A percentile compares a stretch with the other conserved stretches of the same genome.
Conservation (phyloP, 2,113 vertebrate genomes). For the Spilogale gracilis region DNA sequence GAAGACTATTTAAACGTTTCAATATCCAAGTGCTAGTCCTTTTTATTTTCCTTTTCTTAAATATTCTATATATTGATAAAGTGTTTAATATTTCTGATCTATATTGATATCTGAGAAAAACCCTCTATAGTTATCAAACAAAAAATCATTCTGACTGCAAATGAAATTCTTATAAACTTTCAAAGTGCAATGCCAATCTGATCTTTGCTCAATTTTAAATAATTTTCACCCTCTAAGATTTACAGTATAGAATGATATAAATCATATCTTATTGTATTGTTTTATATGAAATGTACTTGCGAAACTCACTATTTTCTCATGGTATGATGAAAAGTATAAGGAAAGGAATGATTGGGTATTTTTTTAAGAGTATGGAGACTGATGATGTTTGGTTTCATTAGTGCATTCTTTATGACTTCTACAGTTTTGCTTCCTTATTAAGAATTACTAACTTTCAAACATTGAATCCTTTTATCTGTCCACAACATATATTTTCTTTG, state of each 20-base stretch:
- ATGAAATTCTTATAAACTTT: not conserved
- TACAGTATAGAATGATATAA: not conserved
- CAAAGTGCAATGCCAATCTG: not conserved
- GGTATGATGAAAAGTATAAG: not conserved
- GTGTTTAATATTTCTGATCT: not conserved
- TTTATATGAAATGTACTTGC: not conserved
- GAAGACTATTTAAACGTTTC: not conserved
- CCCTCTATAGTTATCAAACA: not conserved
- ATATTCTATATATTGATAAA: not conserved
- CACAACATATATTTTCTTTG: not conserved
- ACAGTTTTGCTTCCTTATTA: not conserved
- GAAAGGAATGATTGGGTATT: not conserved
- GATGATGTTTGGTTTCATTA: not conserved
- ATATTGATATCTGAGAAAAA: not conserved
- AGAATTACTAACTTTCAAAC: not conserved
- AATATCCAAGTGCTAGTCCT: not conserved
- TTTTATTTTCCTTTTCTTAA: constrained; percentile 9
- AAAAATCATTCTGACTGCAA: not conserved
- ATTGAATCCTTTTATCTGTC: not conserved
- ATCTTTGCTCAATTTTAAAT: not conserved
- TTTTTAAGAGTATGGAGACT: not conserved
- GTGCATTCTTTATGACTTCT: not conserved
- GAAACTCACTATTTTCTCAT: not conserved
- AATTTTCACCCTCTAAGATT: not conserved
- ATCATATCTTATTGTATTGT: not conserved